Percentiles rank a stretch among this genome's conserved stretches.
Conservation (phyloP, 1,140 invertebrate species). For the Dufourea novaeangliae region DNA sequence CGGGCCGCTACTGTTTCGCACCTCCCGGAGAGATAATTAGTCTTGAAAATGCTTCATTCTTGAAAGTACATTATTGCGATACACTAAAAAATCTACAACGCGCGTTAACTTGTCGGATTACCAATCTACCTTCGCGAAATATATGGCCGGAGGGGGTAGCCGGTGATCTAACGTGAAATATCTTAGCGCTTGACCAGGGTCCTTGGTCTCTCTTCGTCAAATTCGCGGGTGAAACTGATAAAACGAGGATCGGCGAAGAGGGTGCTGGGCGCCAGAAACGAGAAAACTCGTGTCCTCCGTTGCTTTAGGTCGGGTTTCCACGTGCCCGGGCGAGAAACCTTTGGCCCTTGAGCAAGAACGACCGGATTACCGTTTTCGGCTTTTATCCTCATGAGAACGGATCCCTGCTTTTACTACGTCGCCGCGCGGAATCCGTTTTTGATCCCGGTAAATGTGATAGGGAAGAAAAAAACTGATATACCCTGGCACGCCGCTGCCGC, state of each 20-base stretch:
- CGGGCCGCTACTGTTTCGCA: neutral
- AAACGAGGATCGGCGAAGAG: constrained; percentile 43
- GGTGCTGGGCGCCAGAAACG: constrained; percentile 26
- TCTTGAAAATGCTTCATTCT: neutral
- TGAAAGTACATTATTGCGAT: too few species aligned
- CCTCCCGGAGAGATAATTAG: neutral
- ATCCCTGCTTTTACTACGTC: constrained; percentile 9
- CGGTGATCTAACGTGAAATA: constrained; percentile 53
- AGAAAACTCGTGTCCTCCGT: constrained; percentile 31
- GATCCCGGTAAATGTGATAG: constrained; percentile 66
- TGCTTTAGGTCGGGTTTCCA: constrained; percentile 47
- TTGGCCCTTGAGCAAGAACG: constrained; percentile 52
- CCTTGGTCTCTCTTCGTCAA: constrained; percentile 35
- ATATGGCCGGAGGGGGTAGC: neutral
- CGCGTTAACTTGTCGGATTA: neutral
- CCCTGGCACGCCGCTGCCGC: neutral
- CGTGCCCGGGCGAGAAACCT: constrained; percentile 55
- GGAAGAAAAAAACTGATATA: constrained; percentile 41
- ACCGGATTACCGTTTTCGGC: constrained; percentile 71
- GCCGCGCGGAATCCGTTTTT: constrained; percentile 65
- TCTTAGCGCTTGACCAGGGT: constrained; percentile 41
- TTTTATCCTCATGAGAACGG: constrained; percentile 31
- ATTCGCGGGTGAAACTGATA: constrained; percentile 58
- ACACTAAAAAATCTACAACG: constrained; percentile 11
- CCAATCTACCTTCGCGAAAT: constrained; percentile 42